Conservation (phyloP, 2,797 vertebrate species). For the Rousettus madagascariensis region DNA sequence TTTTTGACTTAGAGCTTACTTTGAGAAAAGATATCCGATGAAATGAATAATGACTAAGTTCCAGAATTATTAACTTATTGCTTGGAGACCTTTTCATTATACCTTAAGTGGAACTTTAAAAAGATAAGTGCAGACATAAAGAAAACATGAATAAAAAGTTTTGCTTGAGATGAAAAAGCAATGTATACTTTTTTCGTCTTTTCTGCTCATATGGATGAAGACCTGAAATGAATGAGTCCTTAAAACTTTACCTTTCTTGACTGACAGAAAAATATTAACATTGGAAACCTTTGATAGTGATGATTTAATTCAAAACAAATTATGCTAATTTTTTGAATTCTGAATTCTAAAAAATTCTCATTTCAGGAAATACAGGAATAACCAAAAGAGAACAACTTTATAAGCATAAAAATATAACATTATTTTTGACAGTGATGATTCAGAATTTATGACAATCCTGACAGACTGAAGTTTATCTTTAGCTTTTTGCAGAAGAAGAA, state of each 20-base stretch:
- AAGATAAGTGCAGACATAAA: constrained; percentile 21
- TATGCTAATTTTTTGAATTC: constrained; percentile 28
- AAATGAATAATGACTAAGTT: constrained; percentile 35
- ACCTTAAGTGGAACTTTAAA: constrained; percentile 41
- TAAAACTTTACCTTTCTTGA: constrained; percentile 17
- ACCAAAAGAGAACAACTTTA: background rate
- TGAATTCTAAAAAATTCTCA: constrained; percentile 36
- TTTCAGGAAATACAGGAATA: constrained; percentile 48
- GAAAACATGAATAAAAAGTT: constrained; percentile 23
- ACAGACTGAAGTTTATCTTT: constrained; percentile 47
- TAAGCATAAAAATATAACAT: background rate
- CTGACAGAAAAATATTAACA: constrained; percentile 39
- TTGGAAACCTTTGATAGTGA: background rate
- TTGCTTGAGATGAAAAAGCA: background rate
- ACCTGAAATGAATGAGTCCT: constrained; percentile 14
- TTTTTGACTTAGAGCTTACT: constrained; percentile 46
- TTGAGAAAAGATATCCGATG: constrained; percentile 19
- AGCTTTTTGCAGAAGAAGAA: constrained; percentile 26
- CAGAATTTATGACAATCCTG: constrained; percentile 28
- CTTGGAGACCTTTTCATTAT: constrained; percentile 6
- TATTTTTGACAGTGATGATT: constrained; percentile 52
- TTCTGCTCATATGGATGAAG: constrained; percentile 22
- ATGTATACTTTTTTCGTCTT: background rate
- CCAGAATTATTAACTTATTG: constrained; percentile 19
- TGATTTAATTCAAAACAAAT: constrained; percentile 57